Conservation (phyloP, 1,140 invertebrate species). For the Arion vulgaris region DNA sequence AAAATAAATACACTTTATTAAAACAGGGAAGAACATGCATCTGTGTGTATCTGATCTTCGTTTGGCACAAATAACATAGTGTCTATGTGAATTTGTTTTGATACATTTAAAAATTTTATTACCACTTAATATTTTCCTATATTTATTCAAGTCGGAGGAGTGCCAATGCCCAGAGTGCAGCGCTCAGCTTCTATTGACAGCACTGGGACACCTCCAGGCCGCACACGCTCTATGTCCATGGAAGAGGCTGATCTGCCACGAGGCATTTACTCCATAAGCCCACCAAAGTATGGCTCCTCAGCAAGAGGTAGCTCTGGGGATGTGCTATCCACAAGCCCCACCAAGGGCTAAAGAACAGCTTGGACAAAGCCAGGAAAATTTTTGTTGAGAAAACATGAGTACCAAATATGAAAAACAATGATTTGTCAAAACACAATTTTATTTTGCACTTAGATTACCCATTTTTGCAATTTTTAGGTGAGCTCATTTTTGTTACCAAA, state of each 20-base stretch:
- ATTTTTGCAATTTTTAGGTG: no score
- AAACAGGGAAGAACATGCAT: no score
- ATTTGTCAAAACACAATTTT: neutral
- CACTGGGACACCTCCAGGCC: constrained; percentile 45
- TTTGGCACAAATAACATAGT: no score
- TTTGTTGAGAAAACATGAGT: neutral
- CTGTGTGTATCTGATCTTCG: no score
- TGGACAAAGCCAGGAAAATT: neutral
- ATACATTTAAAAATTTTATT: no score
- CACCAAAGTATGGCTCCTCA: constrained; percentile 51
- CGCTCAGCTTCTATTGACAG: constrained; percentile 57
- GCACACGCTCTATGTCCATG: constrained; percentile 77
- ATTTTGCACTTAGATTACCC: no score
- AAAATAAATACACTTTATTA: no score
- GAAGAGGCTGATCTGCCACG: constrained; percentile 77
- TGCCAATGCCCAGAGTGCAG: constrained; percentile 64
- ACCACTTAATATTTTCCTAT: no score
- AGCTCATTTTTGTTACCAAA: neutral
- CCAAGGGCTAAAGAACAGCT: constrained; percentile 37
- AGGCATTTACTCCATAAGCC: constrained; percentile 64
- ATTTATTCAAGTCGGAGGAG: constrained; percentile 63
- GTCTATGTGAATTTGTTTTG: no score
- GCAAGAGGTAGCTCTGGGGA: constrained; percentile 43
- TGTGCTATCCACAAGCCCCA: constrained; percentile 50
- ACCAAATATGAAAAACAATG: neutral